Evolutionary conservation across 2,888 invertebrate genomes (phyloP), one percentile per base, ranked within the genome.

Genomic region (Chloromyia formosa): DNA sequence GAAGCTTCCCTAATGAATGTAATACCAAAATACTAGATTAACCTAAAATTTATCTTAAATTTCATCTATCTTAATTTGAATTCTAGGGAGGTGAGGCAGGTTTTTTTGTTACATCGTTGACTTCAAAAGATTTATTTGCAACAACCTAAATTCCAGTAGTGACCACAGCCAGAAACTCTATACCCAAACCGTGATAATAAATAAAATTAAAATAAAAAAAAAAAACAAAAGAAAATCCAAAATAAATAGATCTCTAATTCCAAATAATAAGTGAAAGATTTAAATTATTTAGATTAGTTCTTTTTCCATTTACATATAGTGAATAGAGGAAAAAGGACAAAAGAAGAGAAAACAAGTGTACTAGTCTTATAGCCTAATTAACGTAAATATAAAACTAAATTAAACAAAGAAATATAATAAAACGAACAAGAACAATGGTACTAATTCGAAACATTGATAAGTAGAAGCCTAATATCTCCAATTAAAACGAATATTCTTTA

Each of bases 401-500:
- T 42, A 42, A 42, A 42, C 12, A 9, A 42, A 9, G 5, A 42
- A 42, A 9, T 9, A 42, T 42, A 42, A 49, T 49, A 7, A 35
- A 35, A 35, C 27, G 27, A 35, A 49, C 49, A 12, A 49, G 7
- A 49, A 49, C n/a, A 49, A 49, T 49, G 49, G 49, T 49, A 49
- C 49, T 49, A 49, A 49, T 5, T 42, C 42, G 42, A n/a, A 49
- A 35, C 27, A 7, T 35, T 4, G 27, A 7, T 49, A 49, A 49
- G 49, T 49, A 49, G 49, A n/a, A 49, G 49, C 49, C 49, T 49
- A 49, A 49, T 49, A 35, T 35, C 27, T 49, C 14, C 12, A 49
- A 49, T 49, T 49, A 49, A 35, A 49, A 49, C 49, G 49, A 49
- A 49, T 49, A n/a, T 49, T 49, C 12, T 7, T 49, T 49, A 49